Evolutionary conservation across 2,113 vertebrate species (phyloP).

Genomic region (Eptesicus fuscus): DNA sequence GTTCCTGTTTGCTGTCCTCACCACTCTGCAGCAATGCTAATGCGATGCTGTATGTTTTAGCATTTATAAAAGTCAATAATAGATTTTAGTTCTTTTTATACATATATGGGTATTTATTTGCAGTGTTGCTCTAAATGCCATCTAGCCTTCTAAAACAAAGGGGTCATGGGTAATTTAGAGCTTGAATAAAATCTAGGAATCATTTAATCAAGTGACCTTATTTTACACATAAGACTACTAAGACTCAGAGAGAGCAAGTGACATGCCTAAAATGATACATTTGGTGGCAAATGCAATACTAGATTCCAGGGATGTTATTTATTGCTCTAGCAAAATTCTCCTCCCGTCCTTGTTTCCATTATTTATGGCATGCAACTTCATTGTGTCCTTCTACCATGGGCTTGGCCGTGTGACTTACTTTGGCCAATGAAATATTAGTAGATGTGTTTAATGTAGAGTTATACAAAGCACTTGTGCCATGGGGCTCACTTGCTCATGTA

Average conservation of each 20-base stretch:
- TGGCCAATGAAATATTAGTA: neutral
- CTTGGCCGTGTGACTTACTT: neutral
- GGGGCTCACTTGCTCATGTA: neutral
- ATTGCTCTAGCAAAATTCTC: neutral
- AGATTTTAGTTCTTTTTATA: neutral
- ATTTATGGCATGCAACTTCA: neutral
- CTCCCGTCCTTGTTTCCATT: neutral
- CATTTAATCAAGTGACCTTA: neutral
- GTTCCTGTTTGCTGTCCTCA: neutral
- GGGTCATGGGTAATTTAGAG: neutral
- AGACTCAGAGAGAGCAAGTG: neutral
- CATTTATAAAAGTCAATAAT: neutral
- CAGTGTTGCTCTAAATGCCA: neutral
- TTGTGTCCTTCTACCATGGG: neutral
- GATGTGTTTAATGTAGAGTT: neutral
- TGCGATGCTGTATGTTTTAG: neutral
- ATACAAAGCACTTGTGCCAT: neutral
- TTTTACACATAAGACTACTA: neutral
- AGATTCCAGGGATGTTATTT: neutral
- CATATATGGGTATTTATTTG: neutral
- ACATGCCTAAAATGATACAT: neutral
- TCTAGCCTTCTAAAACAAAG: neutral
- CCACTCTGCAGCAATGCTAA: neutral
- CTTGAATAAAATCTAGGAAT: neutral
- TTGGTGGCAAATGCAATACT: neutral